Evolutionary conservation across 2,113 vertebrate species (phyloP).

Genomic region (Limanda limanda): DNA sequence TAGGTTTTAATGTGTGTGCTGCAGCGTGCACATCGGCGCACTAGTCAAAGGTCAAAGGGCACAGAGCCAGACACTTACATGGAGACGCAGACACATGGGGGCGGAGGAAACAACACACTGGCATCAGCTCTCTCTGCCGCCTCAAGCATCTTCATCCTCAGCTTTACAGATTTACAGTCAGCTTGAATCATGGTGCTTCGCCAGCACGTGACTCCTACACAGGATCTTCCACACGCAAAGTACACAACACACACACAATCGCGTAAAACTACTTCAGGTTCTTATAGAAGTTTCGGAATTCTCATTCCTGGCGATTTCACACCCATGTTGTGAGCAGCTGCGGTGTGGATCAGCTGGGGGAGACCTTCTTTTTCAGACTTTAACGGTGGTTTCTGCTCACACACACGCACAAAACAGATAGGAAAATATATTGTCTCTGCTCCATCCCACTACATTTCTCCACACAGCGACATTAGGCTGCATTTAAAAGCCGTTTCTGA

Average conservation of each 20-base stretch:
- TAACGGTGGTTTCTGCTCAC: neutral
- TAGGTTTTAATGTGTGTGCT: neutral
- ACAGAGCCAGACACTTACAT: neutral
- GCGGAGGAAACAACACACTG: slow-evolving; percentile 2
- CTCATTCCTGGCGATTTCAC: slow-evolving; percentile 37
- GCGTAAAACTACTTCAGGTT: neutral
- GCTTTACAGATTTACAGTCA: slow-evolving; percentile 5
- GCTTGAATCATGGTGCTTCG: slow-evolving; percentile 17
- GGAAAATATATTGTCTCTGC: slow-evolving; percentile 12
- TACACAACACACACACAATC: neutral
- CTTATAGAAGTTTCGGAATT: slow-evolving; percentile 28
- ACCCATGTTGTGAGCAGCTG: slow-evolving; percentile 51
- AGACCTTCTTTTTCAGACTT: neutral
- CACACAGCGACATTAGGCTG: neutral
- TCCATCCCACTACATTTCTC: neutral
- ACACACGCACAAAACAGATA: slow-evolving; percentile 5
- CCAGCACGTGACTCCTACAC: slow-evolving; percentile 23
- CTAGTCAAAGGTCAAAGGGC: slow-evolving; percentile 11
- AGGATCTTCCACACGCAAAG: slow-evolving; percentile 14
- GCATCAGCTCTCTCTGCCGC: slow-evolving; percentile 2
- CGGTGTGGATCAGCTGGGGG: slow-evolving; percentile 9
- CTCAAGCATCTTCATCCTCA: neutral
- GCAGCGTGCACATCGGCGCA: neutral
- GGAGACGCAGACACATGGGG: neutral
- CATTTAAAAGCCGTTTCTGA: slow-evolving; percentile 1